Evolutionary conservation across 2,888 invertebrate genomes (phyloP), one percentile per base, ranked within the genome.

Genomic region (Drosophila anomelani): DNA sequence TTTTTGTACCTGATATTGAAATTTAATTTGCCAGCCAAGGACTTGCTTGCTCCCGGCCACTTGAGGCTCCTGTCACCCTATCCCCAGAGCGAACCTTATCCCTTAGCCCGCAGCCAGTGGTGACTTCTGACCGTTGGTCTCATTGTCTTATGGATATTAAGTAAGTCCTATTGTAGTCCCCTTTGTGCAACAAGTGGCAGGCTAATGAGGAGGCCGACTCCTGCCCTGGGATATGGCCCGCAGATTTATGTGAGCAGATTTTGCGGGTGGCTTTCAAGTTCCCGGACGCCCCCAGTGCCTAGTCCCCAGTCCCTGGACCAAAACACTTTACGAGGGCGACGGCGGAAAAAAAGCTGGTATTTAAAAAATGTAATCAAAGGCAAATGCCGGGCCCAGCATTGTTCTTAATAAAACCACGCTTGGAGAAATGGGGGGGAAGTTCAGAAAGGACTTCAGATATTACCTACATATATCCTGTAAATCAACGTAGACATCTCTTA

Each of bases 111-210:
- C 9, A 9, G 9, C 9, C 2, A 26, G 26, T 4, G 26, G 26
- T 13, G 54, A 56, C 49, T 68, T n/a, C 23, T 54, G 36, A 7
- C 34, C 44, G 4, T 15, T 5, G 29, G 44, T 44, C 62, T 54
- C 53, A 66, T 69, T 71, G 63, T 69, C 57, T 55, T 67, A 67
- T 67, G 67, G 54, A 41, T 58, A 63, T 57, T 23, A 63, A 68
- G 68, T 41, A 53, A 39, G 55, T 47, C 38, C 61, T 49, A 54
- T 58, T 36, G 47, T 39, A 39, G 8, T n/a, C 13, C 13, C 36
- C 2, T 5, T 7, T 32, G 17, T 68, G 79, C 82, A 85, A 85
- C 78, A 82, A 82, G 81, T 82, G 73, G 61, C 64, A 46, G 53
- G 59, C 75, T 71, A 66, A 79, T 76, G 69, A 69, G 41, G 53